Conservation (phyloP, 2,888 invertebrate species). For the Drosophila anomelani region DNA sequence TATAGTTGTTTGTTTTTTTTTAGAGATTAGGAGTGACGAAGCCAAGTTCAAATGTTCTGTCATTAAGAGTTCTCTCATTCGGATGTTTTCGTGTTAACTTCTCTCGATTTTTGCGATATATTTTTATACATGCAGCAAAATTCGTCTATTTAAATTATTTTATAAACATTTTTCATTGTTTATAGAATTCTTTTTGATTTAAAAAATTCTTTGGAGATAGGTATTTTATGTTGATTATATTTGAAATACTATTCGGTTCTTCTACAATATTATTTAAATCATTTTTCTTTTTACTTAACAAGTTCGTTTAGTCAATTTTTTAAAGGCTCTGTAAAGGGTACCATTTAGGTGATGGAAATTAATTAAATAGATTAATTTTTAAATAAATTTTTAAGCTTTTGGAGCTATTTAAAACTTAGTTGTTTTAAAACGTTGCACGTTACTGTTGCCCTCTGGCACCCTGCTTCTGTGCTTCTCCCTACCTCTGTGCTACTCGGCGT, state of each 20-base stretch:
- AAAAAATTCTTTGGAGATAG: too few relatives aligned
- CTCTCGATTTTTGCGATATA: slow-evolving; percentile 1
- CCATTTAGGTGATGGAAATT: background rate
- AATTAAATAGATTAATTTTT: too few relatives aligned
- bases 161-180: background rate
- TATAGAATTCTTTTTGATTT: too few relatives aligned
- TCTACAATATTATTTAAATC: too few relatives aligned
- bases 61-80: slow-evolving; percentile 15
- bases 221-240: too few relatives aligned
- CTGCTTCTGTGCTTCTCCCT: background rate
- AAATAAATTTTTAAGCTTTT: background rate
- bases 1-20: background rate
- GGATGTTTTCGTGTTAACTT: slow-evolving; percentile 11
- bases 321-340: too few relatives aligned
- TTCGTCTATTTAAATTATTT: background rate
- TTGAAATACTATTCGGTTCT: too few relatives aligned
- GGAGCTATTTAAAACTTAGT: slow-evolving; percentile 46
- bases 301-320: too few relatives aligned
- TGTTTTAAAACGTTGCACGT: slow-evolving; percentile 25
- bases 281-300: too few relatives aligned
- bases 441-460: slow-evolving; percentile 21
- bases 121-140: slow-evolving; percentile 1
- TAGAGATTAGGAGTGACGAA: slow-evolving; percentile 51
- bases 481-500: background rate
- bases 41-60: slow-evolving; percentile 70